phyloP scores from a whole-genome alignment of 2,113 vertebrate species.

The Pelusios castaneus region DNA sequence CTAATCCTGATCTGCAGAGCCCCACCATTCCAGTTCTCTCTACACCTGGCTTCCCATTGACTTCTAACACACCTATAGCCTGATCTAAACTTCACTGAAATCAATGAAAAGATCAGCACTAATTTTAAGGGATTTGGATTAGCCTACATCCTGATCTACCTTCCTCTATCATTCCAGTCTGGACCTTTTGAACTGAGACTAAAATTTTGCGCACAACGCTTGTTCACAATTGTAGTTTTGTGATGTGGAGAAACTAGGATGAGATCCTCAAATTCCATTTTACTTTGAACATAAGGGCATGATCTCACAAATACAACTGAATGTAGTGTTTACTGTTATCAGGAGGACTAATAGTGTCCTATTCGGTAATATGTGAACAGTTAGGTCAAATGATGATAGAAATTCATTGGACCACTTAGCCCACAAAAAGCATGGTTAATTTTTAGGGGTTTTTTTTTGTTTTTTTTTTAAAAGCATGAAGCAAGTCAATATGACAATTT shows the following conservation, averaged over 20 bases:
- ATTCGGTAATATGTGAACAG: neutral
- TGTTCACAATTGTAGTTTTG: neutral
- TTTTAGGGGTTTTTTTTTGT: neutral
- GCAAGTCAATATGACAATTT: neutral
- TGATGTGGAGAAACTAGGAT: neutral
- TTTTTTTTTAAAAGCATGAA: conserved; percentile 9
- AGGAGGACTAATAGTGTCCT: neutral
- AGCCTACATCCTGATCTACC: neutral
- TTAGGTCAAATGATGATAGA: neutral
- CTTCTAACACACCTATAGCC: neutral
- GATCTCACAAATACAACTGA: neutral
- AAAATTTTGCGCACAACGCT: neutral
- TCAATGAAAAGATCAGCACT: neutral
- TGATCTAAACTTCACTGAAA: neutral
- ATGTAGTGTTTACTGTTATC: neutral
- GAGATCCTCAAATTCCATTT: neutral
- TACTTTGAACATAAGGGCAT: neutral
- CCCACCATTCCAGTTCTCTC: neutral
- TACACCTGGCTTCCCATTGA: neutral
- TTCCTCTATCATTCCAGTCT: neutral
- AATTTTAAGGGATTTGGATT: neutral
- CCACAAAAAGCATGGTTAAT: neutral
- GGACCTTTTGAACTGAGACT: neutral
- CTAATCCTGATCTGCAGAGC: neutral
- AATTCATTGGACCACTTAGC: neutral